phyloP scores from a whole-genome alignment of 2,888 invertebrate species.

The Urechis unicinctus region DNA sequence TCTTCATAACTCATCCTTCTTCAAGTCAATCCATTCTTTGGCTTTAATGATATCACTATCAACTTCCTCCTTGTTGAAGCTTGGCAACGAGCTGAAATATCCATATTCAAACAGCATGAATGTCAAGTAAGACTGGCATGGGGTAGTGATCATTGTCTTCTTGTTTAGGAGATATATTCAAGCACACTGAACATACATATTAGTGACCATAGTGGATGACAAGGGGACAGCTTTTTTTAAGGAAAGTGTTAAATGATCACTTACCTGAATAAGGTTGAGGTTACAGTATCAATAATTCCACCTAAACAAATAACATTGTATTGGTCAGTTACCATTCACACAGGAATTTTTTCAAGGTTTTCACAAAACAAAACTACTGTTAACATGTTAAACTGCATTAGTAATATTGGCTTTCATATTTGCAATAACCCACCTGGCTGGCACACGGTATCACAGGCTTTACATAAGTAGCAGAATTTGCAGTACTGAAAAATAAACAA shows the following conservation, averaged over 20 bases:
- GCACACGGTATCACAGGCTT: constrained; percentile 41
- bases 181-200: too few relatives aligned
- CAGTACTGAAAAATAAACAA: constrained; percentile 36
- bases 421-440: constrained; percentile 24
- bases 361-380: too few relatives aligned
- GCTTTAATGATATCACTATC: constrained; percentile 33
- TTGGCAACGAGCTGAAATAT: constrained; percentile 31
- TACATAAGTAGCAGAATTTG: constrained; percentile 43
- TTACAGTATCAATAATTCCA: not conserved
- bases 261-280: not conserved
- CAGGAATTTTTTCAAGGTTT: too few relatives aligned
- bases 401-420: too few relatives aligned
- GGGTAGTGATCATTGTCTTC: too few relatives aligned
- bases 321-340: not conserved
- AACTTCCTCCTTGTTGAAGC: constrained; percentile 29
- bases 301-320: not conserved
- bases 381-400: too few relatives aligned
- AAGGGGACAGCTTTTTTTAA: not conserved
- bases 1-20: constrained; percentile 37
- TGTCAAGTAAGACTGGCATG: not conserved
- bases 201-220: too few relatives aligned
- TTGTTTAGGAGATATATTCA: too few relatives aligned
- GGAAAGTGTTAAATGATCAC: not conserved
- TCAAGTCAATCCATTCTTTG: constrained; percentile 33
- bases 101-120: not conserved